Evolutionary conservation across 2,113 vertebrate genomes (phyloP), one percentile per base, ranked within the genome.

Genomic region (Pituophis catenifer): DNA sequence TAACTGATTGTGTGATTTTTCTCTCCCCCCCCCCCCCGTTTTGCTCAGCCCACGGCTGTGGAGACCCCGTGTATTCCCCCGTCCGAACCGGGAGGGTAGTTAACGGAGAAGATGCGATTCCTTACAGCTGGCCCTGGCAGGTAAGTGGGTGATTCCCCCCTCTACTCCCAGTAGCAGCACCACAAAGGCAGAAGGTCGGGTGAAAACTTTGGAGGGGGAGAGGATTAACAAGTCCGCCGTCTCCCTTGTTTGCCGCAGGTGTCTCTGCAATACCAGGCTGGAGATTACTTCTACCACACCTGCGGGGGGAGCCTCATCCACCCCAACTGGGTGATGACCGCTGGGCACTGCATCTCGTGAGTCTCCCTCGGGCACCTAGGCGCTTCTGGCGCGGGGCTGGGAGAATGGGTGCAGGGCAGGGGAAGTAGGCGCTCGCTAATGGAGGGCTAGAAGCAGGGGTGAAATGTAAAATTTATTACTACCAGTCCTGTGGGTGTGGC

Each of bases 321-420:
- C 10, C 92, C 94, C 0, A 44, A 96, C 62, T 98, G 97, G 97
- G 97, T 98, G 15, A 15, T 98, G 93, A 98, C 97, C 0, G 97
- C 97, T 0, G 97, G 94, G 7, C 97, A 98, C 86, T 97, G 97
- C 54, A 91, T 98, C 95, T 94, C 81, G 97, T 97, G 92, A 96
- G 97, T 91, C 70, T 19, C 3, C 1, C 4, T 26, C 8, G 0
- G 70, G 33, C 70, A 8, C 5, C 48, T 2, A 0, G 11, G 2
- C 0, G 0, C 44, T 50, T 12, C 86, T 11, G 8, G 86, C 1
- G 1, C 11, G 6, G 44, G 85, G 23, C 0, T 1, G 38, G 38
- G 38, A 1, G 38, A 38, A 38, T 38, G 38, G 38, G 38, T 38
- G 38, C 38, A 38, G 38, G 38, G 38, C 38, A 44, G 12, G 4